These are phyloP conservation scores for Mastigias papua DNA, from an alignment of 30 jellyfish, hydroid and myxozoan species.

Conservation along the genomic window DNA sequence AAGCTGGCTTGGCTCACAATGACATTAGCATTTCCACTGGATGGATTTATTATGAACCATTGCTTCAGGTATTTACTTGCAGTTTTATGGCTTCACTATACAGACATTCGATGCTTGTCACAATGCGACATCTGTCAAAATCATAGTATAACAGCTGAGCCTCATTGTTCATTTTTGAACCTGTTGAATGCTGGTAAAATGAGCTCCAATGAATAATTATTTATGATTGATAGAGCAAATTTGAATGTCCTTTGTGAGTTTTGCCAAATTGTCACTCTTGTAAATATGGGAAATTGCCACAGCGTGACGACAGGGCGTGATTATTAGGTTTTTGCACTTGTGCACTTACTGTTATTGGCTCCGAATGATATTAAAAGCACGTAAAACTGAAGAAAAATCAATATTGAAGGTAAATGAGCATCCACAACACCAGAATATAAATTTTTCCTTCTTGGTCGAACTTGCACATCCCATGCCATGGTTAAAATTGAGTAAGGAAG, in stretches of 20 bases:
- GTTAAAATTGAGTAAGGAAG: too few species aligned
- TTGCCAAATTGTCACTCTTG: background rate
- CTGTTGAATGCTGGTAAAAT: background rate
- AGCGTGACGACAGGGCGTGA: background rate
- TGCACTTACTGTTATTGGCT: background rate
- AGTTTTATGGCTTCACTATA: too few species aligned
- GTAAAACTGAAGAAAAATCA: background rate
- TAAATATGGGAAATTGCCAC: background rate
- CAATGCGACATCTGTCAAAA: too few species aligned
- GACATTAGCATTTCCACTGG: background rate
- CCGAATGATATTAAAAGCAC: background rate
- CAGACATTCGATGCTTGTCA: too few species aligned
- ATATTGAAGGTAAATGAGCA: background rate
- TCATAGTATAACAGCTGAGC: background rate
- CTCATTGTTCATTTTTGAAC: background rate
- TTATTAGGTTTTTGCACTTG: background rate
- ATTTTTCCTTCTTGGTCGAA: background rate
- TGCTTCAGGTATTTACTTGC: slow-evolving; percentile 5
- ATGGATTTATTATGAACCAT: slow-evolving; percentile 5
- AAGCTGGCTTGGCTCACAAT: background rate
- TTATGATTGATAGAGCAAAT: background rate
- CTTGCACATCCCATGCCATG: too few species aligned
- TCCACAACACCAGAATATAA: background rate
- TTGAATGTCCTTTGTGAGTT: background rate
- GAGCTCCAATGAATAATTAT: background rate